Evolutionary conservation across 2,888 invertebrate genomes (phyloP).

Genomic region (Eudemis profundana): DNA sequence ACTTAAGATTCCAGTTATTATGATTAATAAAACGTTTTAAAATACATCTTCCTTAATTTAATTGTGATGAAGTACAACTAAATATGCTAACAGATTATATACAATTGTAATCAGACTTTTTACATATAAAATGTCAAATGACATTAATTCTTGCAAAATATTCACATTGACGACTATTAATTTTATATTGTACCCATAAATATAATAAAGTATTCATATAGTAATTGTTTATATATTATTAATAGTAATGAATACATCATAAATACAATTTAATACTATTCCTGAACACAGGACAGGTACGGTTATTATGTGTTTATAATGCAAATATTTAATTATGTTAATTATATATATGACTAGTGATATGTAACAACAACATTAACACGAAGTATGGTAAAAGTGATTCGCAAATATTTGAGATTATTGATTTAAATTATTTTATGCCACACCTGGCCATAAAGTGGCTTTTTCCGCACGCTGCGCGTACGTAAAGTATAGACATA

Average conservation of each 20-base stretch:
- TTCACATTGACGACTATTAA: conserved; percentile 39
- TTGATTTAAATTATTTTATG: conserved; percentile 43
- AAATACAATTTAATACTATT: conserved; percentile 65
- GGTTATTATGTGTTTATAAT: conserved; percentile 67
- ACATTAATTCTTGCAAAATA: conserved; percentile 35
- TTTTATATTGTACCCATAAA: conserved; percentile 34
- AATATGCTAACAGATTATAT: conserved; percentile 35
- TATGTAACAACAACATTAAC: conserved; percentile 82
- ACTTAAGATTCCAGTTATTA: conserved; percentile 2
- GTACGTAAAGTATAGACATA: no score
- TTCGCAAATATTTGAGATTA: conserved; percentile 52
- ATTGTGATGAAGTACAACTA: conserved; percentile 43
- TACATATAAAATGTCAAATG: conserved; percentile 57
- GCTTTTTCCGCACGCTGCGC: no score
- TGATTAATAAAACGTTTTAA: conserved; percentile 3
- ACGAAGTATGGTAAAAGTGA: conserved; percentile 72
- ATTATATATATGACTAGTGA: conserved; percentile 81
- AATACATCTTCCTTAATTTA: conserved; percentile 17
- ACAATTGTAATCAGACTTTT: conserved; percentile 80
- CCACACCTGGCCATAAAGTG: no score
- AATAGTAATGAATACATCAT: conserved; percentile 46
- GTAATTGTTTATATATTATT: conserved; percentile 34
- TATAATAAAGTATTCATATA: conserved; percentile 50
- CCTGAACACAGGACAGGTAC: conserved; percentile 85
- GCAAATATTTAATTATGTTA: conserved; percentile 55